Base-by-base conservation (phyloP, 2,113 vertebrate genomes). In the Melozone crissalis region DNA sequence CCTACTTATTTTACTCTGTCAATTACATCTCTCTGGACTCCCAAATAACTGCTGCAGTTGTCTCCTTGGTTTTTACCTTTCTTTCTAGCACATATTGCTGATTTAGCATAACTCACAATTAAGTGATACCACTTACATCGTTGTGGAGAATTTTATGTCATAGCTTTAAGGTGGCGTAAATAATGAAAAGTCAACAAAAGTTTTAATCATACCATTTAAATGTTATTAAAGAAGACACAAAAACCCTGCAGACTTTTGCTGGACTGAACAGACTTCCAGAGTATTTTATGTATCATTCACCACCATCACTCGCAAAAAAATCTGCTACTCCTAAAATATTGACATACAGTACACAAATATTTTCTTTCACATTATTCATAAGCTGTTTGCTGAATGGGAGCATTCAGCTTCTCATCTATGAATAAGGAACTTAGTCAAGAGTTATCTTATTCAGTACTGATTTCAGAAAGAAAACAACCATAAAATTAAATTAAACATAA, bases 351-450 rank as follows among this genome's bases (percentile, higher is more conserved):
- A 71, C 37, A 95, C 67, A 95, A 95, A 95, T 94, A 95, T 96
- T 95, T 97, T 95, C 76, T 55, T 95, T 96, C 76, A 87, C 77
- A 88, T 94, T 93, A 88, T 94, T 94, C 76, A 54, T 95, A 87
- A 91, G 39, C 68, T 95, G 51, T 86, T 93, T 96, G 65, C 65
- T 97, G 58, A 95, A 80, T 75, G 66, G 44, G 28, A 96, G 79
- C 62, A 96, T 95, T 96, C 65, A 91, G 11, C 75, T 87, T 88
- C 35, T 68, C 49, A 66, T 77, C 30, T 83, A 52, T 59, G 81
- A 93, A 95, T 79, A 94, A 76, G 28, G 51, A 95, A 94, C 69
- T 84, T 89, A 81, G 47, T 72, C 68, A 94, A 90, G 79, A 96
- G n/a, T 75, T 94, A 66, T 92, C 78, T 69, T 90, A 90, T 37